phyloP scores from a whole-genome alignment of 2,113 vertebrate species.

The Psilopsiagon aurifrons region DNA sequence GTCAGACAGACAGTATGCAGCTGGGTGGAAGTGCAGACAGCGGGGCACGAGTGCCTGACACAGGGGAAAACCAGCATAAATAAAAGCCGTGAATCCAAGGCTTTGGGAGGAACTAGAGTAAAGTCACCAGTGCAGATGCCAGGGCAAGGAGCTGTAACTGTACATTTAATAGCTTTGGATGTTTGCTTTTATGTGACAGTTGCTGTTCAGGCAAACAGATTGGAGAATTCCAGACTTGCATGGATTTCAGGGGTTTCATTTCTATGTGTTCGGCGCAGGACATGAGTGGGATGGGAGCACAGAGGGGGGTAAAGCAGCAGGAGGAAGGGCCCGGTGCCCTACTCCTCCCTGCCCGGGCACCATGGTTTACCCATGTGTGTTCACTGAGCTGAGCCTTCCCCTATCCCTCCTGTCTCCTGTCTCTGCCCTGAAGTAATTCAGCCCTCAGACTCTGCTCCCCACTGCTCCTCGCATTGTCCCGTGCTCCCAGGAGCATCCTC shows the following conservation, averaged over 20 bases:
- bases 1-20: not conserved
- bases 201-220: constrained; percentile 49
- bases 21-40: not conserved
- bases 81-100: not conserved
- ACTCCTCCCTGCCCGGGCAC: not conserved
- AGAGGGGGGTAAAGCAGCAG: not conserved
- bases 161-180: constrained; percentile 29
- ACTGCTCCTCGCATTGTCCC: not conserved
- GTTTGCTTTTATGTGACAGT: constrained; percentile 37
- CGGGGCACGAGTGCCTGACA: not conserved
- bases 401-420: not conserved
- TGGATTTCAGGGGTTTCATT: not conserved
- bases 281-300: not conserved
- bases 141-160: not conserved
- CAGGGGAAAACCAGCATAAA: not conserved
- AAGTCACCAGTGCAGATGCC: constrained; percentile 57
- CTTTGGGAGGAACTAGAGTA: constrained; percentile 25
- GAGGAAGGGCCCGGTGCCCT: not conserved
- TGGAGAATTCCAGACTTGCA: constrained; percentile 22
- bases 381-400: not conserved
- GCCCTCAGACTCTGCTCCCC: not conserved
- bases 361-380: not conserved
- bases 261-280: not conserved
- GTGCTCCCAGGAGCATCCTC: not conserved
- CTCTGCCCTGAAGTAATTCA: not conserved